A percentile compares a stretch with the other conserved stretches of the same genome.
phyloP scores from a whole-genome alignment of 2,113 vertebrate genomes.

The Zootoca vivipara region DNA sequence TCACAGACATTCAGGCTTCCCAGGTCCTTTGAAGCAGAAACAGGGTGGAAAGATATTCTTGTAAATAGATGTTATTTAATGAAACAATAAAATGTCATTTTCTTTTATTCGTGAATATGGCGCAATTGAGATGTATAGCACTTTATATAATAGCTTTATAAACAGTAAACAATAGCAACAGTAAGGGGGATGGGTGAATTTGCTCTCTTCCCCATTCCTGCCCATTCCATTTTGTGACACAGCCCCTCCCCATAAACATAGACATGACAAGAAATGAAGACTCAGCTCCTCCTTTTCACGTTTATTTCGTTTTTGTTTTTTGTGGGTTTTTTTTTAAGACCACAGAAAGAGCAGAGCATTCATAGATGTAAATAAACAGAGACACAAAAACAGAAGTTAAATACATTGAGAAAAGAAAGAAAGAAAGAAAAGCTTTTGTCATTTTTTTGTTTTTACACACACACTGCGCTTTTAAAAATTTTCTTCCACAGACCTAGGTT shows the following conservation, averaged over 20 bases:
- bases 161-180: not conserved
- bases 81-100: too few relatives aligned
- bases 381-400: constrained; percentile 83
- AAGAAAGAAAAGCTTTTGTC: constrained; percentile 66
- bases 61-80: too few relatives aligned
- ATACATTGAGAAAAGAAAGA: constrained; percentile 79
- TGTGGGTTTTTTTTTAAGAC: constrained; percentile 77
- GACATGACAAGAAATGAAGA: constrained; percentile 57
- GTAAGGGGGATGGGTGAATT: too few relatives aligned
- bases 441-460: constrained; percentile 61
- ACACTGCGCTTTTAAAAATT: constrained; percentile 69
- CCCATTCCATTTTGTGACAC: not conserved
- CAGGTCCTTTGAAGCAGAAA: not conserved
- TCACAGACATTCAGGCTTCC: not conserved
- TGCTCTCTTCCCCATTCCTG: not conserved
- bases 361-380: constrained; percentile 84
- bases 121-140: not conserved
- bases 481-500: constrained; percentile 77
- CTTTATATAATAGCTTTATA: not conserved
- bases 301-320: constrained; percentile 81
- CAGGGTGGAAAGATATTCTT: too few relatives aligned
- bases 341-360: constrained; percentile 85
- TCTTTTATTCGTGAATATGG: not conserved
- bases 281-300: constrained; percentile 72
- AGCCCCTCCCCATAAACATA: not conserved